Conservation (phyloP, 2,888 invertebrate species). For the Epirrhoe alternata region DNA sequence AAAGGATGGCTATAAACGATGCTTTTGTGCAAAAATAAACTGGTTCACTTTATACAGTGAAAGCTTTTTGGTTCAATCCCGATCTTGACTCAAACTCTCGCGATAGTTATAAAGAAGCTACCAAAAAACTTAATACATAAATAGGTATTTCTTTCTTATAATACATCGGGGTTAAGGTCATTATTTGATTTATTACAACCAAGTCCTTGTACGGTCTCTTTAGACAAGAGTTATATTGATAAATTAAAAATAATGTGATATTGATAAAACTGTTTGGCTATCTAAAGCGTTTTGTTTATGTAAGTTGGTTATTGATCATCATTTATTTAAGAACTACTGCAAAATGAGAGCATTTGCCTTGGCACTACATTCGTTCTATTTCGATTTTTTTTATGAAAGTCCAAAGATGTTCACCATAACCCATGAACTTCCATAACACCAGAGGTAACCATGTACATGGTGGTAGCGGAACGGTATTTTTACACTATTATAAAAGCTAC, state of each 20-base stretch:
- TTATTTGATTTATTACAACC: constrained; percentile 35
- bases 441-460: no score
- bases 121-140: constrained; percentile 21
- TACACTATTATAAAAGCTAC: no score
- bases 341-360: no score
- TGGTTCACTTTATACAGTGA: not conserved
- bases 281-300: no score
- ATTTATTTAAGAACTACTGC: no score
- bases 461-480: not conserved
- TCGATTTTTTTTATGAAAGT: no score
- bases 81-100: not conserved
- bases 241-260: constrained; percentile 12
- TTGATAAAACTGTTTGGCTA: no score
- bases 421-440: no score
- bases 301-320: no score
- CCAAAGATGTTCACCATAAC: no score
- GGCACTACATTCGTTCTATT: no score
- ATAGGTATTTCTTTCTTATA: constrained; percentile 31
- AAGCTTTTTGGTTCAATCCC: no score
- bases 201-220: constrained; percentile 8
- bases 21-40: not conserved
- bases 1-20: not conserved
- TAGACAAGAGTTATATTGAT: constrained; percentile 6
- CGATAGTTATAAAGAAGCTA: not conserved
- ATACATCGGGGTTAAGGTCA: constrained; percentile 24